phyloP scores from a whole-genome alignment of 2,888 invertebrate species.

The Thymelicus lineola region DNA sequence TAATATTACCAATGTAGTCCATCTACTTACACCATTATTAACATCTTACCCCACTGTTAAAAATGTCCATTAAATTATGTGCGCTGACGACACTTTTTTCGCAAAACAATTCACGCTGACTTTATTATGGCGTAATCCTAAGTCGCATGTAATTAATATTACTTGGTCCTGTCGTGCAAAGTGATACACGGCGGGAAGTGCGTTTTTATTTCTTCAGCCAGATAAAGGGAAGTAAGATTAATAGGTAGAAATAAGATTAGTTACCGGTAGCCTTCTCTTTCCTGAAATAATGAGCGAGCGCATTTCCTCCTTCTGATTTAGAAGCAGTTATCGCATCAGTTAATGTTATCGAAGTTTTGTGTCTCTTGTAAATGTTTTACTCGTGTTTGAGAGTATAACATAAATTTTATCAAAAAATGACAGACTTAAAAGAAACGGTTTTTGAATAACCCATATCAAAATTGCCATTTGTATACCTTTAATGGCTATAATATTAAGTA shows the following conservation, averaged over 20 bases:
- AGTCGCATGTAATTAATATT: constrained; percentile 20
- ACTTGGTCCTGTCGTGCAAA: constrained; percentile 13
- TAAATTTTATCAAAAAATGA: no score
- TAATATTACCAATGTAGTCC: no score
- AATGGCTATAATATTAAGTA: no score
- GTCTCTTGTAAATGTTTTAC: no score
- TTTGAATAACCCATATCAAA: no score
- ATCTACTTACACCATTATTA: no score
- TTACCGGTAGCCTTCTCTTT: neutral
- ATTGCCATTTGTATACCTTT: no score
- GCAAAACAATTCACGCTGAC: neutral
- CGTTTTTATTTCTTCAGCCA: constrained; percentile 34
- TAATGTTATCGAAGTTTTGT: neutral
- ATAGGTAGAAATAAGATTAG: constrained; percentile 17
- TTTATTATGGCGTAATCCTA: neutral
- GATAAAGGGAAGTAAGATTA: constrained; percentile 25
- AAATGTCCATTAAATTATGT: no score
- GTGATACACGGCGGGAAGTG: constrained; percentile 34
- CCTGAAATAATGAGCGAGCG: neutral
- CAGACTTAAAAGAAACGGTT: no score
- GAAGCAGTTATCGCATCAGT: neutral
- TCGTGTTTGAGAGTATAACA: no score
- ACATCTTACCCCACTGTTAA: no score
- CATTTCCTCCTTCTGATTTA: neutral
- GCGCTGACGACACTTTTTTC: no score